phyloP scores from a whole-genome alignment of 1,140 invertebrate genomes.

The Dinoponera quadriceps region DNA sequence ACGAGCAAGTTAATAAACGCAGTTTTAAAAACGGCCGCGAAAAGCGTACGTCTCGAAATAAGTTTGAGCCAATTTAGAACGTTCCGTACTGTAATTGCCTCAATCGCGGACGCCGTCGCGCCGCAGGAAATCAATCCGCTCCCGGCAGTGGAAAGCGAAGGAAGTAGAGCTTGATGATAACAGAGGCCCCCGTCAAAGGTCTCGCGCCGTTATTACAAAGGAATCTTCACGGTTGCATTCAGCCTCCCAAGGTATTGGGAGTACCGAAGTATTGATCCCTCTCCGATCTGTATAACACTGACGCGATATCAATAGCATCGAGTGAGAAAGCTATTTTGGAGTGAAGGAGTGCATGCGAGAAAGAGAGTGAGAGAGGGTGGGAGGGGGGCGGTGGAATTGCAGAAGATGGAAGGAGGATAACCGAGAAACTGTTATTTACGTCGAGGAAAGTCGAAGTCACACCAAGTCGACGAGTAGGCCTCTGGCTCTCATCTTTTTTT shows the following conservation, averaged over 20 bases:
- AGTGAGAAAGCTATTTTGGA: constrained; percentile 69
- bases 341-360: neutral
- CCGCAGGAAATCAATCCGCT: constrained; percentile 56
- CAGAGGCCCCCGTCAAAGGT: constrained; percentile 64
- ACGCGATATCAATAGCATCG: constrained; percentile 69
- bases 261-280: constrained; percentile 71
- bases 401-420: constrained; percentile 5
- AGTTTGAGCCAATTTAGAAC: constrained; percentile 19
- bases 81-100: constrained; percentile 50
- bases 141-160: constrained; percentile 38
- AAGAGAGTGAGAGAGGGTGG: constrained; percentile 7
- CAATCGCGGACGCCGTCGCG: constrained; percentile 44
- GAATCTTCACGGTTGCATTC: constrained; percentile 69
- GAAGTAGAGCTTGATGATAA: constrained; percentile 66
- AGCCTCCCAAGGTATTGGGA: constrained; percentile 55
- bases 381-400: neutral
- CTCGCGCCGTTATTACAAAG: constrained; percentile 65
- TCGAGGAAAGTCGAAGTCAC: constrained; percentile 44
- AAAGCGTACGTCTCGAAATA: constrained; percentile 36
- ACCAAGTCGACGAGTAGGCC: neutral
- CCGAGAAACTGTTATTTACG: constrained; percentile 51
- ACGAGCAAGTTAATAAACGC: constrained; percentile 37
- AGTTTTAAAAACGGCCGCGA: constrained; percentile 19
- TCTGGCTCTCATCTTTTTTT: neutral
- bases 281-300: constrained; percentile 54